Conservation (phyloP, 2,113 vertebrate genomes). For the Bagarius yarrelli region DNA sequence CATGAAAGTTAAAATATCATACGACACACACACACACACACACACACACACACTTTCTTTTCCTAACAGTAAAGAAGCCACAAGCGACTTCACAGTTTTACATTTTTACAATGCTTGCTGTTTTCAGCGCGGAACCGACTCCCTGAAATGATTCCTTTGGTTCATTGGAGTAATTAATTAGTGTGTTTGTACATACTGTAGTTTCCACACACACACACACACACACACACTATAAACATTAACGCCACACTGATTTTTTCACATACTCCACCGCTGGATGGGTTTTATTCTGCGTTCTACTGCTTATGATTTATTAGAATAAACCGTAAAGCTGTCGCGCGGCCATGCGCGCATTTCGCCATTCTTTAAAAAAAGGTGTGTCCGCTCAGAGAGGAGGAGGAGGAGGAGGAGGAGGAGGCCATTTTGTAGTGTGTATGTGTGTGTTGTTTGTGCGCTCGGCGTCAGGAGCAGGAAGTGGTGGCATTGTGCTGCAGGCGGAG, state of each 20-base stretch:
- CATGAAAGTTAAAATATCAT: neutral
- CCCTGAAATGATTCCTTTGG: neutral
- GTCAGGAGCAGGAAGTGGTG: conserved; percentile 64
- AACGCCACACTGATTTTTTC: neutral
- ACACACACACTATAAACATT: neutral
- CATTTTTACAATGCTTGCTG: neutral
- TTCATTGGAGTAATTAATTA: neutral
- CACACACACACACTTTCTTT: neutral
- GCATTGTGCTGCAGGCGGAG: conserved; percentile 50
- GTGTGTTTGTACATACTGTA: neutral
- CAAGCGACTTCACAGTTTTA: neutral
- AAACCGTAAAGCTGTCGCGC: neutral
- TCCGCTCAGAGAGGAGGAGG: conserved; percentile 35
- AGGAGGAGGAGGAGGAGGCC: conserved; percentile 49
- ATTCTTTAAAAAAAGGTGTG: conserved; percentile 51
- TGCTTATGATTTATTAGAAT: neutral
- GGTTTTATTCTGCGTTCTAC: neutral
- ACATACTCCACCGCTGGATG: neutral
- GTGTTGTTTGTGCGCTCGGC: conserved; percentile 52
- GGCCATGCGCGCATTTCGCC: neutral
- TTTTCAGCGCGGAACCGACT: neutral
- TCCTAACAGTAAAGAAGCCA: too few species aligned
- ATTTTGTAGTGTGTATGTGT: conserved; percentile 61
- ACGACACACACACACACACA: neutral
- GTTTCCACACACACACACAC: neutral